These are phyloP conservation scores for Scaptomyza polygonia DNA, from an alignment of 2,888 invertebrate genomes.

Conservation along the genomic window DNA sequence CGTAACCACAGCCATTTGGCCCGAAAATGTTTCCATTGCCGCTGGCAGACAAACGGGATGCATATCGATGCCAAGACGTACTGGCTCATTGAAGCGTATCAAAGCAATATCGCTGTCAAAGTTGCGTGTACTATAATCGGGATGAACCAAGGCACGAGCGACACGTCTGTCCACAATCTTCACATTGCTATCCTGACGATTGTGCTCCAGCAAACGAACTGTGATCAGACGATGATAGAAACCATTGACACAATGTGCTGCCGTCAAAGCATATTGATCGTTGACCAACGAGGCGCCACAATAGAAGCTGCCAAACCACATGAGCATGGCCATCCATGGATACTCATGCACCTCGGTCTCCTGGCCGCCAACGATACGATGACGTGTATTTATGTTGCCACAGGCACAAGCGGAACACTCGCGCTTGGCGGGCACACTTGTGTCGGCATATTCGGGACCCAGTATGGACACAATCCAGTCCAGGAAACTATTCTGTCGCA, in stretches of 20 bases:
- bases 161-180: conserved; percentile 83
- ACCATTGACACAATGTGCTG: conserved; percentile 90
- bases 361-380: conserved; percentile 91
- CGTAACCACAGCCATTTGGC: conserved; percentile 86
- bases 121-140: conserved; percentile 88
- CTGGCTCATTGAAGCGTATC: conserved; percentile 87
- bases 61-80: conserved; percentile 86
- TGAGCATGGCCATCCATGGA: conserved; percentile 89
- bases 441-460: conserved; percentile 58
- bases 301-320: conserved; percentile 86
- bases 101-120: conserved; percentile 94
- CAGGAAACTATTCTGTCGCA: conserved; percentile 73
- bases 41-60: conserved; percentile 92
- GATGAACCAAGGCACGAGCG: conserved; percentile 86
- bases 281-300: conserved; percentile 91
- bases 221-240: conserved; percentile 86
- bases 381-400: conserved; percentile 88
- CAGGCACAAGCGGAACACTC: conserved; percentile 85
- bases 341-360: conserved; percentile 89
- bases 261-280: conserved; percentile 90
- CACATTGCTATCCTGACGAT: conserved; percentile 85
- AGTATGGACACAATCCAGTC: conserved; percentile 77
- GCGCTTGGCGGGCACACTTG: conserved; percentile 55
- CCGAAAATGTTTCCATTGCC: conserved; percentile 72
- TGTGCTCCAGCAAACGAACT: conserved; percentile 90